phyloP scores from a whole-genome alignment of 2,888 invertebrate genomes.

The Agrochola lychnidis region DNA sequence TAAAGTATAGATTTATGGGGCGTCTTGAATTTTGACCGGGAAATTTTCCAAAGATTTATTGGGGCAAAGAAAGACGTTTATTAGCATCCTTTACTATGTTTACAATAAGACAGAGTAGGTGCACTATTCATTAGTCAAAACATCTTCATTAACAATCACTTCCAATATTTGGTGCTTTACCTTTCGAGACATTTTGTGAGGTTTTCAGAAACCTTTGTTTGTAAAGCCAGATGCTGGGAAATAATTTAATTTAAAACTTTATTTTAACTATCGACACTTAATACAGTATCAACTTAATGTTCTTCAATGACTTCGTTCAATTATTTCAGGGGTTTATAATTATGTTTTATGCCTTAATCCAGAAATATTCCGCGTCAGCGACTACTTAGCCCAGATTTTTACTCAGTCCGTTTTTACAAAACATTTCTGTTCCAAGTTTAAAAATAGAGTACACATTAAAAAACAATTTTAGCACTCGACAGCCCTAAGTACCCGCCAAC shows the following conservation, averaged over 20 bases:
- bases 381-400: conserved; percentile 13
- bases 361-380: not conserved
- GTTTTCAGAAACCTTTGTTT: not conserved
- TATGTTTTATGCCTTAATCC: no score
- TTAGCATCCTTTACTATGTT: not conserved
- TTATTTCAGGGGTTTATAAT: no score
- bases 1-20: conserved; percentile 38
- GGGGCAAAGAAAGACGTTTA: not conserved
- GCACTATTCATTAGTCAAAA: not conserved
- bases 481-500: conserved; percentile 74
- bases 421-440: conserved; percentile 36
- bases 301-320: not conserved
- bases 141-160: not conserved
- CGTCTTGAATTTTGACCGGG: conserved; percentile 46
- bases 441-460: conserved; percentile 48
- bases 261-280: not conserved
- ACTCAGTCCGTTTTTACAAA: conserved; percentile 19
- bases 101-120: not conserved
- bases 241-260: not conserved
- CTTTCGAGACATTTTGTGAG: not conserved
- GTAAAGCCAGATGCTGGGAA: not conserved
- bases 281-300: not conserved
- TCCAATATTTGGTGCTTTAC: not conserved
- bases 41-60: conserved; percentile 33
- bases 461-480: conserved; percentile 47